Conservation (phyloP, 1,140 invertebrate species). For the Leucophenga varia region DNA sequence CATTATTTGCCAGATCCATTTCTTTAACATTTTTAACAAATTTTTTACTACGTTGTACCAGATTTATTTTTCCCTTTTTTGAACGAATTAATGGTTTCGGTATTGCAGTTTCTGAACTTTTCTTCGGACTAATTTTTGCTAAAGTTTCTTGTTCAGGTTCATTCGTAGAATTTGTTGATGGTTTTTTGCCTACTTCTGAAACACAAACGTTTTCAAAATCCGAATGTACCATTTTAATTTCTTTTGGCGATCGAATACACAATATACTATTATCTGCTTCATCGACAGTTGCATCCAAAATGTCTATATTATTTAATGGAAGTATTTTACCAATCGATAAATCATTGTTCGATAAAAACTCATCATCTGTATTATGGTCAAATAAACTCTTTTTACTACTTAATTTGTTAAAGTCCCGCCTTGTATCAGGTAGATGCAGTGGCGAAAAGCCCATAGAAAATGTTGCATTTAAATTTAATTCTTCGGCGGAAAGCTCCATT, state of each 20-base stretch:
- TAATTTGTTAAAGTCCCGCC: too few relatives aligned
- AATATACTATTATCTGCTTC: slow-evolving; percentile 29
- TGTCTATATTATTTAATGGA: slow-evolving; percentile 33
- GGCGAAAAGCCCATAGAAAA: slow-evolving; percentile 23
- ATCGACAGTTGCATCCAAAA: slow-evolving; percentile 36
- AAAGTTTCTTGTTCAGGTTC: too few relatives aligned
- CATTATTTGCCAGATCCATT: too few relatives aligned
- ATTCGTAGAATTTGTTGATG: too few relatives aligned
- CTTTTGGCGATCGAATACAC: slow-evolving; percentile 28
- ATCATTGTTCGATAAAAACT: slow-evolving; percentile 13
- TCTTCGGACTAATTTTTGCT: too few relatives aligned
- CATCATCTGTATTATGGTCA: too few relatives aligned
- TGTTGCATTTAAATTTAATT: slow-evolving; percentile 33
- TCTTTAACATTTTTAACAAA: too few relatives aligned
- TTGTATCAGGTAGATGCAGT: slow-evolving; percentile 4
- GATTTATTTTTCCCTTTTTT: slow-evolving; percentile 42
- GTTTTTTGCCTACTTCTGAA: too few relatives aligned
- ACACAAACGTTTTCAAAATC: too few relatives aligned
- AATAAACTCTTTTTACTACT: too few relatives aligned
- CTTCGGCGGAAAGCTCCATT: slow-evolving; percentile 38
- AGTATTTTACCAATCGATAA: slow-evolving; percentile 37
- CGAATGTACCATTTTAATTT: too few relatives aligned
- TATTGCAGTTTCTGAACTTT: slow-evolving; percentile 2
- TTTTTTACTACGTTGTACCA: slow-evolving; percentile 37
- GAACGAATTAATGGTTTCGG: slow-evolving; percentile 12